phyloP scores from a whole-genome alignment of 2,888 invertebrate species.

The Crossocerus cetratus region DNA sequence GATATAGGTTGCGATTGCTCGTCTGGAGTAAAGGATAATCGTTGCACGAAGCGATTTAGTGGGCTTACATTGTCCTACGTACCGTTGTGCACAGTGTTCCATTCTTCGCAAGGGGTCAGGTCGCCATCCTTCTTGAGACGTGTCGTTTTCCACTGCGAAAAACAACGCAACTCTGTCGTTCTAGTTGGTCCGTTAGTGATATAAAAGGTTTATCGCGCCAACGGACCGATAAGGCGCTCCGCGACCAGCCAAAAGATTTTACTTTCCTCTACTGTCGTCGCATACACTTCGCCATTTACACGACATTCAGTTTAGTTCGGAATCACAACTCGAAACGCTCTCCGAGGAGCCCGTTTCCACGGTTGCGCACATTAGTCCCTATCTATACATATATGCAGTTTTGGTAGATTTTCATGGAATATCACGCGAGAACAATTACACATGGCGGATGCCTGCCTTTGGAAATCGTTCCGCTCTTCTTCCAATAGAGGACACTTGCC shows the following conservation, averaged over 20 bases:
- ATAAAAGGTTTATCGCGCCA: conserved; percentile 35
- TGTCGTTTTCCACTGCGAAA: conserved; percentile 56
- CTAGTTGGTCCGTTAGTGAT: conserved; percentile 38
- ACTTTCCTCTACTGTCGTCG: conserved; percentile 57
- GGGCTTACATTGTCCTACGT: conserved; percentile 45
- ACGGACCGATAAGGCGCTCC: conserved; percentile 51
- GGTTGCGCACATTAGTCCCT: neutral
- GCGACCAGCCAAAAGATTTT: conserved; percentile 49
- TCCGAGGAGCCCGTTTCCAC: conserved; percentile 15
- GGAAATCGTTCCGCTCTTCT: neutral
- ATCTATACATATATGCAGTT: no score
- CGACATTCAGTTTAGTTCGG: conserved; percentile 59
- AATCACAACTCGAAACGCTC: conserved; percentile 44
- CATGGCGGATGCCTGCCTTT: neutral
- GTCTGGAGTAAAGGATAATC: conserved; percentile 21
- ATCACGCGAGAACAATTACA: neutral
- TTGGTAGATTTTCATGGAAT: conserved; percentile 41
- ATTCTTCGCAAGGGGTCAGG: conserved; percentile 72
- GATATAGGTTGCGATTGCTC: conserved; percentile 9
- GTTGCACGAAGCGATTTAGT: conserved; percentile 25
- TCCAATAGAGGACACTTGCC: neutral
- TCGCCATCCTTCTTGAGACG: conserved; percentile 69
- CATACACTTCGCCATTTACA: conserved; percentile 69
- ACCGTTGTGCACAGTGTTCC: conserved; percentile 72
- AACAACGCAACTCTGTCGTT: conserved; percentile 41